Base-by-base conservation (phyloP, 1,140 invertebrate species). In the Pseudomyrmex sp. region DNA sequence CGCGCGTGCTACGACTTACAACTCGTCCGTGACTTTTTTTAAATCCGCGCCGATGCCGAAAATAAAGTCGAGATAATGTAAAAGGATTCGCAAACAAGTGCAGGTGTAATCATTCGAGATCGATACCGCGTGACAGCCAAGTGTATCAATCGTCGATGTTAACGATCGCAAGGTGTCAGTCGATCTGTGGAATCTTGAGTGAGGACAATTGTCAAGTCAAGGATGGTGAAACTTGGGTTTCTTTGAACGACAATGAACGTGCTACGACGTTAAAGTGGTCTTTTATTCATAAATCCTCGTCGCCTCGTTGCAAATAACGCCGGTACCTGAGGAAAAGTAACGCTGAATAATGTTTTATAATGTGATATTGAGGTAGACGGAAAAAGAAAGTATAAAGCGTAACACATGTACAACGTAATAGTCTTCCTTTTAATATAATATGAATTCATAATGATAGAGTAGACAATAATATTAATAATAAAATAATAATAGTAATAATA, bases 361-460 rank as follows among this genome's bases (percentile, higher is more conserved):
- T 68, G 66, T 54, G 66, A 35, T 61, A 80, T 75, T 62, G 79
- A 82, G 85, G 80, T 79, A 48, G 66, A 54, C 52, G 61, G 35
- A 65, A 59, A 75, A 87, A 70, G 20, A 88, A 83, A 89, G 50
- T 88, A 48, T 86, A 26, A 46, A 62, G 79, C 70, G 88, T 35
- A 35, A 35, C 88, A 88, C 87, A 88, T 82, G 84, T 93, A 92
- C 91, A 94, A 93, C 92, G 87, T 93, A 93, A 93, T 94, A 93
- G 90, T 93, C 90, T 93, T 89, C 88, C 93, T 93, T 93, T 93
- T 94, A 94, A 94, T 94, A 93, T 94, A 94, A 94, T 93, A 91
- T 93, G 91, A 93, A 93, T 93, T 91, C 84, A 72, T 70, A 80
- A 91, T 93, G 93, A 93, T 91, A 91, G 79, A 92, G 90, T 93